Evolutionary conservation across 2,888 invertebrate genomes (phyloP).

Genomic region (Scotopteryx bipunctaria): DNA sequence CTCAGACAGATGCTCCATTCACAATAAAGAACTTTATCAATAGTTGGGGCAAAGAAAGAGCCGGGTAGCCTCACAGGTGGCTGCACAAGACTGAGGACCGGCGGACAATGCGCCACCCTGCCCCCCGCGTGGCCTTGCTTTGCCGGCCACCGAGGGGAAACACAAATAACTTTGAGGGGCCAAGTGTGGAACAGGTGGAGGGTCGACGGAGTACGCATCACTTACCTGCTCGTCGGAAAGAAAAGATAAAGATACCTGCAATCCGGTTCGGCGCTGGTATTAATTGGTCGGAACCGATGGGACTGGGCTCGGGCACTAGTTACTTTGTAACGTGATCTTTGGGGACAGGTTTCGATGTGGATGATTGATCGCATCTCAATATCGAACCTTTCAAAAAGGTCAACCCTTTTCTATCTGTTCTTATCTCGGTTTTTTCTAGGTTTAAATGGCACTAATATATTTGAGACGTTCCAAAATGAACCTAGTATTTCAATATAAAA

Average conservation of each 20-base stretch:
- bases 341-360: constrained; percentile 27
- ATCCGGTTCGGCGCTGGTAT: constrained; percentile 61
- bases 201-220: constrained; percentile 52
- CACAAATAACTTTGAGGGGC: constrained; percentile 50
- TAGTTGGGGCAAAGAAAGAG: constrained; percentile 53
- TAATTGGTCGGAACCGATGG: constrained; percentile 65
- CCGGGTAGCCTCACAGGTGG: constrained; percentile 73
- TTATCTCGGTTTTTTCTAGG: background rate
- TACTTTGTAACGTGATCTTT: constrained; percentile 46
- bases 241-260: constrained; percentile 61
- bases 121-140: constrained; percentile 45
- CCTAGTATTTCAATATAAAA: no score
- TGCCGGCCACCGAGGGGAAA: constrained; percentile 57
- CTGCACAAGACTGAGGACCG: constrained; percentile 64
- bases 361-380: constrained; percentile 17
- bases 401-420: constrained; percentile 3
- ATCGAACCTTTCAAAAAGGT: constrained; percentile 6
- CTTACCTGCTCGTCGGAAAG: constrained; percentile 64
- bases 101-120: constrained; percentile 46
- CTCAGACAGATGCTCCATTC: constrained; percentile 52
- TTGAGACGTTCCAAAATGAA: no score
- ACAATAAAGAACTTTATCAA: constrained; percentile 65
- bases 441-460: no score
- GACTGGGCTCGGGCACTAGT: constrained; percentile 44
- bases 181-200: constrained; percentile 63